Percentiles rank a stretch among this genome's conserved stretches.
Conservation (phyloP, 2,113 vertebrate species). For the Oceanodroma tethys region DNA sequence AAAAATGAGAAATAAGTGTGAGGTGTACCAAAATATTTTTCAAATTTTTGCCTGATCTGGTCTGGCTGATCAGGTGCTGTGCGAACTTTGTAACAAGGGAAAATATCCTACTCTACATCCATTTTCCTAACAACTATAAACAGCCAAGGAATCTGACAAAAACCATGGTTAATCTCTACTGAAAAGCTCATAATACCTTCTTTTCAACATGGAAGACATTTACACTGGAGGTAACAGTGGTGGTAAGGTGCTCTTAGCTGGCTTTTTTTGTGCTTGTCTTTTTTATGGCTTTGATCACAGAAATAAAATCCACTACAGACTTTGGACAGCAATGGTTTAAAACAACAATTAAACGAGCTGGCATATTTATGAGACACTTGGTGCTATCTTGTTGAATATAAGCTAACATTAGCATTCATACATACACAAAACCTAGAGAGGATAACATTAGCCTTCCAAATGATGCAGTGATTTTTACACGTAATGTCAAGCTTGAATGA, state of each 20-base stretch:
- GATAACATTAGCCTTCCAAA: neutral
- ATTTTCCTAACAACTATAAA: neutral
- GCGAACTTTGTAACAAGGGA: neutral
- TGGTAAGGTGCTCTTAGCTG: neutral
- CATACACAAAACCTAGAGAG: neutral
- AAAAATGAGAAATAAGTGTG: neutral
- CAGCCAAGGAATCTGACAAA: neutral
- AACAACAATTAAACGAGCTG: neutral
- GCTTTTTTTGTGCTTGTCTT: neutral
- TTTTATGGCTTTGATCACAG: neutral
- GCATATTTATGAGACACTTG: neutral
- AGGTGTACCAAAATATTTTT: neutral
- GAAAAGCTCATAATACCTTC: neutral
- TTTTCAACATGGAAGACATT: neutral
- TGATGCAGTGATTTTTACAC: neutral
- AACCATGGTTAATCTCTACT: fast-evolving
- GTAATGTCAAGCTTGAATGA: neutral
- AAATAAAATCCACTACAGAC: neutral
- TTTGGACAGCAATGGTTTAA: neutral
- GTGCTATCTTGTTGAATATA: neutral
- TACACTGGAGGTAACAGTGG: neutral
- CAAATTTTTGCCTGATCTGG: neutral
- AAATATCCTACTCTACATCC: neutral
- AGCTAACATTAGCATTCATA: neutral
- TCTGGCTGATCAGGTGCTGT: neutral